These are phyloP conservation scores for Patagioenas fasciata DNA, from an alignment of 2,113 vertebrate species.

Conservation along the genomic window DNA sequence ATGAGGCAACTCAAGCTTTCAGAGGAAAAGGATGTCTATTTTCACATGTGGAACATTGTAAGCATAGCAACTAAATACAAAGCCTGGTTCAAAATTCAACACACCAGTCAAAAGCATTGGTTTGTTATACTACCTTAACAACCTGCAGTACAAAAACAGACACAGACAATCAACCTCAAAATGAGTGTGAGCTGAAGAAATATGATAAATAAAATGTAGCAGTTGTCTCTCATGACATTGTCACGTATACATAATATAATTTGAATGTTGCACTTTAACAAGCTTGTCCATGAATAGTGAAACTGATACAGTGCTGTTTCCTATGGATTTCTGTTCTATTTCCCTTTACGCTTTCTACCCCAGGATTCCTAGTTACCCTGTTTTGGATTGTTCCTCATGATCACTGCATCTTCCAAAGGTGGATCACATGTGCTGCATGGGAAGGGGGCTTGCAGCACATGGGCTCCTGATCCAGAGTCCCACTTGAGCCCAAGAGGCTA, in stretches of 20 bases:
- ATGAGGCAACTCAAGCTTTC: background rate
- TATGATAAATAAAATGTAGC: background rate
- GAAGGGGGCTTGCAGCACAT: background rate
- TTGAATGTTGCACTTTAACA: background rate
- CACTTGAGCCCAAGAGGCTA: fast-evolving
- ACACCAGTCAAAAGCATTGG: background rate
- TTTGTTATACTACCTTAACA: background rate
- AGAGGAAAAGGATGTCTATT: background rate
- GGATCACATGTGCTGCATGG: background rate
- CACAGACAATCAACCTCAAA: background rate
- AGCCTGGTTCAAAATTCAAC: background rate
- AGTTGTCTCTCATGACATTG: background rate
- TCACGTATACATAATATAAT: background rate
- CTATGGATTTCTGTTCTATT: background rate
- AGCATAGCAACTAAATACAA: background rate
- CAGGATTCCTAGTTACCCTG: background rate
- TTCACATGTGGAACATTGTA: background rate
- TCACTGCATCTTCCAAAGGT: background rate
- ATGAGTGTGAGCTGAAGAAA: background rate
- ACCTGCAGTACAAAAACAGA: background rate
- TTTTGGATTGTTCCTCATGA: background rate
- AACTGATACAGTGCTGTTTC: background rate
- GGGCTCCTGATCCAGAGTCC: background rate
- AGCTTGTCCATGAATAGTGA: background rate
- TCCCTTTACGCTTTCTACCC: background rate